Conservation (phyloP, 2,113 vertebrate species). For the Podarcis cretensis region DNA sequence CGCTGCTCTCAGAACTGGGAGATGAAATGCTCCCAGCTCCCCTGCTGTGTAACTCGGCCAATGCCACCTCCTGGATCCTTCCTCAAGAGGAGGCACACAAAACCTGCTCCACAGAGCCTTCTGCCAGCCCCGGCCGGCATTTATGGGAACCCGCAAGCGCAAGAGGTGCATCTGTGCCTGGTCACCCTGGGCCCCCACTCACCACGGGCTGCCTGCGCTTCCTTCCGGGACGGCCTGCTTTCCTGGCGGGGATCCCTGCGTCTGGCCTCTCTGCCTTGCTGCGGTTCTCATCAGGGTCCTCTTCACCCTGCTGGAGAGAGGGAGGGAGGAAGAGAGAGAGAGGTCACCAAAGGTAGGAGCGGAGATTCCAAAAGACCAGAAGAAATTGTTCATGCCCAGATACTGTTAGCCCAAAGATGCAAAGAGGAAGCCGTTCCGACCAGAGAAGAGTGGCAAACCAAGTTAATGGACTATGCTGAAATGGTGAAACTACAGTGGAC, state of each 20-base stretch:
- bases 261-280: conserved; percentile 84
- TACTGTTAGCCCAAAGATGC: too few species aligned
- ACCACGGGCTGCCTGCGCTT: conserved; percentile 90
- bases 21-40: conserved; percentile 37
- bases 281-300: conserved; percentile 80
- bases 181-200: conserved; percentile 68
- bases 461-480: too few species aligned
- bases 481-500: too few species aligned
- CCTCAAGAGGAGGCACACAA: not conserved
- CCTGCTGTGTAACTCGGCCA: not conserved
- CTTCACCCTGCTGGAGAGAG: conserved; percentile 81
- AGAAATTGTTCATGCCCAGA: too few species aligned
- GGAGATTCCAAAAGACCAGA: too few species aligned
- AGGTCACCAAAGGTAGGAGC: too few species aligned
- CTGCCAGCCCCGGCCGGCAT: not conserved
- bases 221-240: conserved; percentile 85
- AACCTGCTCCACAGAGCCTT: not conserved
- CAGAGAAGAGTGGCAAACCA: too few species aligned
- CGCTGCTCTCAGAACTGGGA: conserved; percentile 46
- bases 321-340: not conserved
- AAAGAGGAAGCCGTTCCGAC: too few species aligned
- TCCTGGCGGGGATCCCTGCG: conserved; percentile 80
- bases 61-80: too few species aligned
- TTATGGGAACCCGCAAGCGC: not conserved
- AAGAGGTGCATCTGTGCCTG: not conserved